Conservation (phyloP, 2,888 invertebrate genomes). For the Pyrrhia umbra region DNA sequence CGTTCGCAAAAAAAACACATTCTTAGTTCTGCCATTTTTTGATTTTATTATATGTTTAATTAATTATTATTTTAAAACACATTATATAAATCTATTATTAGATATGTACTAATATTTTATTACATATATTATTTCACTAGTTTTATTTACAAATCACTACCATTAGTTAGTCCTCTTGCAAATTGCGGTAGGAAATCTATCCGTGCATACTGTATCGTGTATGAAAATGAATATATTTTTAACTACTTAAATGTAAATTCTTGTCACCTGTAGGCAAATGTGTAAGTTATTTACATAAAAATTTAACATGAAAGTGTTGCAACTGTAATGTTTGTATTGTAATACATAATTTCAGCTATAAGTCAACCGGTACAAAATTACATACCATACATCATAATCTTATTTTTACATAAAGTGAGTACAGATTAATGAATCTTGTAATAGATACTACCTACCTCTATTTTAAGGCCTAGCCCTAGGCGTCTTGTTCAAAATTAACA, state of each 20-base stretch:
- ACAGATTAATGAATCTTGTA: constrained; percentile 63
- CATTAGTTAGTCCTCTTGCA: constrained; percentile 63
- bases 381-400: constrained; percentile 38
- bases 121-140: constrained; percentile 58
- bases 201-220: constrained; percentile 58
- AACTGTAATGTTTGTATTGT: constrained; percentile 62
- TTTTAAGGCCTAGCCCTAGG: constrained; percentile 73
- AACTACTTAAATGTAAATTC: constrained; percentile 59
- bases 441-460: constrained; percentile 73
- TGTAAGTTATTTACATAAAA: constrained; percentile 51
- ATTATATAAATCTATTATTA: constrained; percentile 59
- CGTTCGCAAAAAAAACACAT: constrained; percentile 49
- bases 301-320: constrained; percentile 65
- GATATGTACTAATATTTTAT: constrained; percentile 60
- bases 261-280: constrained; percentile 64
- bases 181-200: constrained; percentile 61
- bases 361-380: constrained; percentile 60
- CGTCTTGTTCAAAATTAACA: constrained; percentile 65
- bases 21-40: constrained; percentile 50
- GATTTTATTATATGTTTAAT: constrained; percentile 62
- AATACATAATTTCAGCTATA: constrained; percentile 53
- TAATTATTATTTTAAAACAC: constrained; percentile 56
- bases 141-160: constrained; percentile 69
- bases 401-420: constrained; percentile 69
- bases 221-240: constrained; percentile 62